These are phyloP conservation scores for Vulpes vulpes DNA, from an alignment of 2,113 vertebrate species.

Conservation along the genomic window DNA sequence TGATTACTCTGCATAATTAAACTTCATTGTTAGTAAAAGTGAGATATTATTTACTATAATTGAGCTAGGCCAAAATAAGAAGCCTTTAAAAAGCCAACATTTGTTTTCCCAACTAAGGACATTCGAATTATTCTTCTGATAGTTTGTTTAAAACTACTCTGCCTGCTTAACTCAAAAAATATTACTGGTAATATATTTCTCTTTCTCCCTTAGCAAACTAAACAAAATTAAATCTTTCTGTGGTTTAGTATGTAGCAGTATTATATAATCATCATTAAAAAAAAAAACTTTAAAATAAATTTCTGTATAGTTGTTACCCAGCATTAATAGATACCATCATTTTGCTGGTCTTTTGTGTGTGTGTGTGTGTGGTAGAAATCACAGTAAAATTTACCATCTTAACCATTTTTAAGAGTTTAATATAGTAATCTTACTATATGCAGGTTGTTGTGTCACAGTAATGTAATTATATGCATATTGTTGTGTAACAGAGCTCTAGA, in stretches of 20 bases:
- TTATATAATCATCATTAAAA: background rate
- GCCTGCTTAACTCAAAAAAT: background rate
- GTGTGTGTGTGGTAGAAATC: background rate
- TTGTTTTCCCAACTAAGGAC: slow-evolving; percentile 5
- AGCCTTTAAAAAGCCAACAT: slow-evolving; percentile 47
- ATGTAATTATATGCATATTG: background rate
- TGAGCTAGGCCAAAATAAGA: slow-evolving; percentile 22
- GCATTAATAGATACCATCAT: slow-evolving; percentile 12
- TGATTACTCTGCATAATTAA: slow-evolving; percentile 51
- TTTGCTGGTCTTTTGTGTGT: background rate
- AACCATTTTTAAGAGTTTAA: background rate
- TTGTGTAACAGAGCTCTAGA: background rate
- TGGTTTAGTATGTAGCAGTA: background rate
- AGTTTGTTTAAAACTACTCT: slow-evolving; percentile 56
- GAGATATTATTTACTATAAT: slow-evolving; percentile 46
- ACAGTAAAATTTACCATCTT: background rate
- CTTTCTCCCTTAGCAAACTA: slow-evolving; percentile 46
- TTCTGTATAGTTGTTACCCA: background rate
- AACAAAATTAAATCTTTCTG: slow-evolving; percentile 35
- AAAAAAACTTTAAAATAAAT: slow-evolving; percentile 27
- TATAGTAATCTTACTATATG: background rate
- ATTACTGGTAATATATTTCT: slow-evolving; percentile 35
- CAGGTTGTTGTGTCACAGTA: background rate
- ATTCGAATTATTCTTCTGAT: slow-evolving; percentile 53
- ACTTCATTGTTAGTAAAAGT: slow-evolving; percentile 60